Percentiles rank a stretch among this genome's conserved stretches.
These are phyloP conservation scores for Odontothrips loti DNA, from an alignment of 2,888 invertebrate genomes.

Conservation along the genomic window DNA sequence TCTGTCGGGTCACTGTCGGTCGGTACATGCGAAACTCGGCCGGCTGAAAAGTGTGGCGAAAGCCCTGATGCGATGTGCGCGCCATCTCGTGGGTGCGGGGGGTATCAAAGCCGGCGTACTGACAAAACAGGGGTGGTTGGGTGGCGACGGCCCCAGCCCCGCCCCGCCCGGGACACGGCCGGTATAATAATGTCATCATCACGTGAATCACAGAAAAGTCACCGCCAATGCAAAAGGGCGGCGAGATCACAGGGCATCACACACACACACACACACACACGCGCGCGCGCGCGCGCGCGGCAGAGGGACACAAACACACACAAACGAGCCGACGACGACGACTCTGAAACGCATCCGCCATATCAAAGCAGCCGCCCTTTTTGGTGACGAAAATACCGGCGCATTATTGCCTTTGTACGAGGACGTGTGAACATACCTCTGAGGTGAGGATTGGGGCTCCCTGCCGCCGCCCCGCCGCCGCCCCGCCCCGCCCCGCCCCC, in stretches of 20 bases:
- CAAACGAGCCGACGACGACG: conserved; percentile 15
- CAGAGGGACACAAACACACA: not conserved
- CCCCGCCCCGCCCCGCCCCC: not conserved
- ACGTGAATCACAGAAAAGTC: conserved; percentile 14
- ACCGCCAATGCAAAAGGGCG: not conserved
- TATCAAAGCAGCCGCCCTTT: conserved; percentile 10
- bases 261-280: not conserved
- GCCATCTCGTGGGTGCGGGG: too few species aligned
- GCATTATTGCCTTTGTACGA: conserved; percentile 16
- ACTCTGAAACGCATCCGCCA: not conserved
- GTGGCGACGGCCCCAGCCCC: not conserved
- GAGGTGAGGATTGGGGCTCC: conserved; percentile 13
- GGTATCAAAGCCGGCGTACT: not conserved
- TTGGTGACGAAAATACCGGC: conserved; percentile 23
- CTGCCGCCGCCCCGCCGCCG: not conserved
- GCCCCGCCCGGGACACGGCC: not conserved
- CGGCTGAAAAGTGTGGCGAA: too few species aligned
- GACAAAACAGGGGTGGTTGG: not conserved
- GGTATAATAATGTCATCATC: conserved; percentile 9
- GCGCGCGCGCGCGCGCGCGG: not conserved
- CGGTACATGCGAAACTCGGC: too few species aligned
- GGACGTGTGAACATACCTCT: conserved; percentile 23
- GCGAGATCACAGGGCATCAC: not conserved
- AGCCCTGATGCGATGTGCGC: too few species aligned
- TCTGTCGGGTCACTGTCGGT: too few species aligned